Evolutionary conservation across 2,797 vertebrate species (phyloP), one percentile per base, ranked within the genome.

Genomic region (Macroramphosus scolopax): DNA sequence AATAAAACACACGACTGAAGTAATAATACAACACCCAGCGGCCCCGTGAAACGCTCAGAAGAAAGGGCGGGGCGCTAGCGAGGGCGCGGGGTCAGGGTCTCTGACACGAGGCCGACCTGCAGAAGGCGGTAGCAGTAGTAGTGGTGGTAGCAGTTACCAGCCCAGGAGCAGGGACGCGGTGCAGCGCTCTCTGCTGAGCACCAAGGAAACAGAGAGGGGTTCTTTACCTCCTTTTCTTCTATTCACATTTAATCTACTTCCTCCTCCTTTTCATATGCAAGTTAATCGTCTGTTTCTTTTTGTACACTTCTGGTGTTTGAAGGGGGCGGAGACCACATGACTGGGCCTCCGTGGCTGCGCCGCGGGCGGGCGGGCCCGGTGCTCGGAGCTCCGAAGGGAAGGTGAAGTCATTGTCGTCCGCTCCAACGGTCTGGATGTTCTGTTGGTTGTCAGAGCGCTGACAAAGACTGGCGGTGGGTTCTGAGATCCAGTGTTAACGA

Each of bases 1-100:
- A 93, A 92, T 88, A 91, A 94, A 91, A 85, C 74, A 85, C 66
- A 78, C 75, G 57, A 89, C 70, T 63, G 73, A 57, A 84, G 78
- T 66, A 84, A 90, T 88, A 92, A 92, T 87, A 89, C 87, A 88
- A 89, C 91, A 83, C 49, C 37, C 40, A 9, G 14, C 38, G 13
- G 49, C 44, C 71, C 71, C 57, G 14, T 34, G 6, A 49, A 13
- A 26, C 10, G 30, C 63, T 65, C 35, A 33, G 14, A 18, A 51
- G 40, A 39, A 30, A 55, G 41, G 46, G 25, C 6, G 4, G 44
- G n/a, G n/a, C n/a, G n/a, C n/a, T n/a, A n/a, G 11, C 5, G 8
- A 32, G 35, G 32, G 1, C 4, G 32, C 7, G 14, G 51, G 33
- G 29, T 17, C 16, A 1, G 8, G 35, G 56, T 39, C 59, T 73